A percentile compares a stretch with the other conserved stretches of the same genome.
Evolutionary conservation across 1,140 invertebrate species (phyloP).

Genomic region (Cyrtorhinus lividipennis): DNA sequence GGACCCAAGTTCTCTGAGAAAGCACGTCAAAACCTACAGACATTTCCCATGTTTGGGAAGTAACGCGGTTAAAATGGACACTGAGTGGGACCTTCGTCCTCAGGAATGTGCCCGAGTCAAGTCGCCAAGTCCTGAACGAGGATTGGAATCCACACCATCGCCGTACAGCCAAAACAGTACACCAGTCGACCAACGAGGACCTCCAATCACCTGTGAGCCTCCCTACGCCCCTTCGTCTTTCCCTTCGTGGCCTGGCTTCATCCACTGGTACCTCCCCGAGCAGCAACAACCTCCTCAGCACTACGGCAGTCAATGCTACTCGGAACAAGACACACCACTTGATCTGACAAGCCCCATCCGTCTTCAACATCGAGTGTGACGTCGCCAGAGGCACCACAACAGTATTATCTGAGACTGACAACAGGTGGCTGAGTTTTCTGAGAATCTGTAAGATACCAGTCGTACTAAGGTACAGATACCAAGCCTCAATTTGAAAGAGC

Average conservation of each 20-base stretch:
- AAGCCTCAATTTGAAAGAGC: too few species aligned
- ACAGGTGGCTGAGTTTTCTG: too few species aligned
- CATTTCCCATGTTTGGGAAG: conserved; percentile 35
- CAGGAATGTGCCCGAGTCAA: background rate
- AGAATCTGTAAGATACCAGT: too few species aligned
- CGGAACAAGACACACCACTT: conserved; percentile 20
- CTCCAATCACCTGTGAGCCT: background rate
- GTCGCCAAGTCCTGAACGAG: background rate
- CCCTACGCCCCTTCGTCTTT: background rate
- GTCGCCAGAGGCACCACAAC: too few species aligned
- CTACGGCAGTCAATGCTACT: conserved; percentile 1
- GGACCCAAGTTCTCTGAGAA: conserved; percentile 38
- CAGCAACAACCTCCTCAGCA: conserved; percentile 19
- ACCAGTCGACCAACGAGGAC: background rate
- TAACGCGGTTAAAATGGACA: background rate
- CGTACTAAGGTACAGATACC: too few species aligned
- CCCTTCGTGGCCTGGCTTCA: background rate
- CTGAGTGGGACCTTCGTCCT: background rate
- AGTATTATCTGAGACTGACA: too few species aligned
- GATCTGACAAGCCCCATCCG: conserved; percentile 16
- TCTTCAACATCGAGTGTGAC: conserved; percentile 2
- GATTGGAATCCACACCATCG: background rate
- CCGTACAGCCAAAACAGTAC: background rate
- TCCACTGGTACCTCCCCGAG: conserved; percentile 9
- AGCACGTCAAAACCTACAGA: conserved; percentile 52